These are phyloP conservation scores for Porites lobata DNA, from an alignment of 92 coral and sea anemone genomes.

Conservation along the genomic window DNA sequence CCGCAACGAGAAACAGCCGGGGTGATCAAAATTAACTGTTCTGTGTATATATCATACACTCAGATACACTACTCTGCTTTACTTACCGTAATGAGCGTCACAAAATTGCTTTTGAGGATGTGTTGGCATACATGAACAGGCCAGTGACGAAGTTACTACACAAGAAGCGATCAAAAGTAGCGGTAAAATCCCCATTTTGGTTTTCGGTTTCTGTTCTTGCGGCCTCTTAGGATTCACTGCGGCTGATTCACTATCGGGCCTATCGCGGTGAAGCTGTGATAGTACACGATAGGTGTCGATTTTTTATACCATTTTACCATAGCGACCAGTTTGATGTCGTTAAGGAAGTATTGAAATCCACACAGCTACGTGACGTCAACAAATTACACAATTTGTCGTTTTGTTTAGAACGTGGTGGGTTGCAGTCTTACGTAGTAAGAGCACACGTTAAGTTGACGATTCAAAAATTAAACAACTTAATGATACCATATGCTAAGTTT, in stretches of 20 bases:
- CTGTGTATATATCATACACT: too few species aligned
- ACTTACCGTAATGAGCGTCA: slow-evolving; percentile 40
- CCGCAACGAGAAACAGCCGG: not conserved
- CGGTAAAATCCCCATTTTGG: slow-evolving; percentile 2
- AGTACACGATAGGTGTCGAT: not conserved
- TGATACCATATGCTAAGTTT: not conserved
- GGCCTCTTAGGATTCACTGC: not conserved
- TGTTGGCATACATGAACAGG: slow-evolving; percentile 13
- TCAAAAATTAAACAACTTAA: not conserved
- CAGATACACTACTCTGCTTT: not conserved
- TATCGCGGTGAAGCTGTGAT: not conserved
- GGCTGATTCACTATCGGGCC: not conserved
- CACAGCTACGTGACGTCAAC: not conserved
- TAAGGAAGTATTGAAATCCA: not conserved
- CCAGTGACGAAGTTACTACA: slow-evolving; percentile 8
- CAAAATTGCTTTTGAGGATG: slow-evolving; percentile 47
- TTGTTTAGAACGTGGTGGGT: not conserved
- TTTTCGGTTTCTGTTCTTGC: not conserved
- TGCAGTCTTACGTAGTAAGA: not conserved
- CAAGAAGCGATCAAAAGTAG: slow-evolving; percentile 8
- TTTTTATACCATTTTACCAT: slow-evolving; percentile 11
- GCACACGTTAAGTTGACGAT: not conserved
- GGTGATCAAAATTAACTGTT: not conserved
- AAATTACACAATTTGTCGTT: not conserved
- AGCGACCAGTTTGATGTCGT: not conserved